Evolutionary conservation across 1,140 invertebrate species (phyloP).

Genomic region (Prorops nasuta): DNA sequence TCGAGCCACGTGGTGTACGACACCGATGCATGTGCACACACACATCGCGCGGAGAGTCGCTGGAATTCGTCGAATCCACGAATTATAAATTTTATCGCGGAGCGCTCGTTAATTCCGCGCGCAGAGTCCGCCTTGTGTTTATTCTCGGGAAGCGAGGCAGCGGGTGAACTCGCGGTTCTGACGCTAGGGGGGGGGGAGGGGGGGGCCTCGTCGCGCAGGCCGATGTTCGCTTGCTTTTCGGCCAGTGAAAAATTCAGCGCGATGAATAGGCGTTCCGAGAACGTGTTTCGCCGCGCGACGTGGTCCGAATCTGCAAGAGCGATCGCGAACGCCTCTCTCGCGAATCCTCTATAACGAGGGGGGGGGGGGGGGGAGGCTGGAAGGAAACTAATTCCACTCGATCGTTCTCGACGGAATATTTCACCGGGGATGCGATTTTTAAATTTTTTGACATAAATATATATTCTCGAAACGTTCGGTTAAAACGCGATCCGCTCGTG

Average conservation of each 20-base stretch:
- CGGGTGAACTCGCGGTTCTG: no score
- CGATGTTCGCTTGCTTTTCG: not conserved
- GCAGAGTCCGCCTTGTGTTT: no score
- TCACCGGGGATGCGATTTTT: no score
- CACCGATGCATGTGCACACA: conserved; percentile 11
- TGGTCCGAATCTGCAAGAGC: conserved; percentile 4
- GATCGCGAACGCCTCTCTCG: not conserved
- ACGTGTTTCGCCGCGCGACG: conserved; percentile 26
- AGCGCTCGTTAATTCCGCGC: not conserved
- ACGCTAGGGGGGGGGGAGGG: no score
- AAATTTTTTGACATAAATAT: no score
- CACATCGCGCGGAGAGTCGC: not conserved
- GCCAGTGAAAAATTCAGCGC: conserved; percentile 26
- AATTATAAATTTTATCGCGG: not conserved
- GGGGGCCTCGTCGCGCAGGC: no score
- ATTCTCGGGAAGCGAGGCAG: conserved; percentile 17
- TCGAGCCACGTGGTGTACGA: conserved; percentile 28
- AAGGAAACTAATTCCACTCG: no score
- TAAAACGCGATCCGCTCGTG: no score
- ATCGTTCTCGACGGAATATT: no score
- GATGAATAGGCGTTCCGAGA: conserved; percentile 43
- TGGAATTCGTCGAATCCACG: conserved; percentile 11
- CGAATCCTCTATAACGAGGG: not conserved
- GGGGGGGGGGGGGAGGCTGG: conserved; percentile 7
- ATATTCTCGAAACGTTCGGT: no score